Percentiles rank a stretch among this genome's conserved stretches.
Evolutionary conservation across 1,140 invertebrate genomes (phyloP).

Genomic region (Potamilus streckersoni): DNA sequence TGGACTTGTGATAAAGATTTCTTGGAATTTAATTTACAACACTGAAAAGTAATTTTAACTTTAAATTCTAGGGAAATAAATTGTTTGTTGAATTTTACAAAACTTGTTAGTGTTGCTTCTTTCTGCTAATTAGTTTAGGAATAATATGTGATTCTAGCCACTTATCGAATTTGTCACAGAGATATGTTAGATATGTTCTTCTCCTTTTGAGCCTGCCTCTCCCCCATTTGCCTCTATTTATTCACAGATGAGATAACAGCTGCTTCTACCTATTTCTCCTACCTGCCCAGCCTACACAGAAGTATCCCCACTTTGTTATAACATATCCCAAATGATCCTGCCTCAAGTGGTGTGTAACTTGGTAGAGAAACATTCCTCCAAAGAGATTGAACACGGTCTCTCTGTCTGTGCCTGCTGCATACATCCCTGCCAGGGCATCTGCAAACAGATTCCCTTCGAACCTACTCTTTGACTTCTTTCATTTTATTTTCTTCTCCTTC

Average conservation of each 20-base stretch:
- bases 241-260: conserved; percentile 94
- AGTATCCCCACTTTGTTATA: conserved; percentile 87
- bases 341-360: conserved; percentile 92
- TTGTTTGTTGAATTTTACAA: too few relatives aligned
- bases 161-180: too few relatives aligned
- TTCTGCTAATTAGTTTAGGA: too few relatives aligned
- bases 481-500: conserved; percentile 63
- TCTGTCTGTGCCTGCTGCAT: conserved; percentile 56
- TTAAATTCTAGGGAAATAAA: too few relatives aligned
- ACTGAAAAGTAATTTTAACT: too few relatives aligned
- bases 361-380: conserved; percentile 78
- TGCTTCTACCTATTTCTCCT: conserved; percentile 82
- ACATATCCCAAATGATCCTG: conserved; percentile 91
- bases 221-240: conserved; percentile 82
- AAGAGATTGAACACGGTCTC: conserved; percentile 89
- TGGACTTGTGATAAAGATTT: too few relatives aligned
- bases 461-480: conserved; percentile 68
- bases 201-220: conserved; percentile 65
- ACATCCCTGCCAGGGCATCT: conserved; percentile 48
- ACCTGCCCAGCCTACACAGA: conserved; percentile 87
- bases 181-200: conserved; percentile 64
- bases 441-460: conserved; percentile 38
- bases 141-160: too few relatives aligned
- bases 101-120: too few relatives aligned
- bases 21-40: too few relatives aligned